Evolutionary conservation across 2,888 invertebrate species (phyloP), one percentile per base, ranked within the genome.

Genomic region (Drosophila mettleri): DNA sequence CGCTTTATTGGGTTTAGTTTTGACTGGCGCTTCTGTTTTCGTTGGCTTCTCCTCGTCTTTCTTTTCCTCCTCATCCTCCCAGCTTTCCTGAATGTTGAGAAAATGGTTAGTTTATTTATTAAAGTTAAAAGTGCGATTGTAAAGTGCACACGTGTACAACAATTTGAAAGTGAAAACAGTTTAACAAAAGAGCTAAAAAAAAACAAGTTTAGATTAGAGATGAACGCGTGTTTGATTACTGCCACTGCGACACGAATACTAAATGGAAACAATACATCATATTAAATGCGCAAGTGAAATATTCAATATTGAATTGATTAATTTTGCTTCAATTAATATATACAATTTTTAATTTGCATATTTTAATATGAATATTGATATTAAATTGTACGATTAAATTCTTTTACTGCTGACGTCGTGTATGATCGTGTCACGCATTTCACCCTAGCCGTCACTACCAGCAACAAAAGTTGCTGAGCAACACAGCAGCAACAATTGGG

Each of bases 1-100:
- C 83, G 94, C 94, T 93, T 96, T 97, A 92, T 95, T 97, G 20
- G 95, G 94, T 92, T 96, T 96, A 45, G 95, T 91, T 87, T 94
- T 94, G 18, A 94, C 93, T 86, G 94, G 94, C 16, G 74, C 79
- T 43, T 78, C 78, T 70, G 92, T 90, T 78, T 94, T 93, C 69
- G 94, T 94, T 88, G 94, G 93, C 88, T 95, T 95, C 77, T 95
- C 95, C 85, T 95, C 95, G 89, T 95, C 96, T 89, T 95, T 95
- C 87, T 96, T 95, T 87, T 97, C 97, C 87, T 89, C 95, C 80
- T 97, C 97, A 93, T 97, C 97, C 91, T 98, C 98, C 98, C 98
- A 98, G 92, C 96, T 97, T 90, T 98, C 98, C 98, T 98, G 92
- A 36, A 62, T 39, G 16, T 20, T 3, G 2, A 39, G 5, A 61